phyloP scores from a whole-genome alignment of 2,888 invertebrate genomes.

The Limulus polyphemus region DNA sequence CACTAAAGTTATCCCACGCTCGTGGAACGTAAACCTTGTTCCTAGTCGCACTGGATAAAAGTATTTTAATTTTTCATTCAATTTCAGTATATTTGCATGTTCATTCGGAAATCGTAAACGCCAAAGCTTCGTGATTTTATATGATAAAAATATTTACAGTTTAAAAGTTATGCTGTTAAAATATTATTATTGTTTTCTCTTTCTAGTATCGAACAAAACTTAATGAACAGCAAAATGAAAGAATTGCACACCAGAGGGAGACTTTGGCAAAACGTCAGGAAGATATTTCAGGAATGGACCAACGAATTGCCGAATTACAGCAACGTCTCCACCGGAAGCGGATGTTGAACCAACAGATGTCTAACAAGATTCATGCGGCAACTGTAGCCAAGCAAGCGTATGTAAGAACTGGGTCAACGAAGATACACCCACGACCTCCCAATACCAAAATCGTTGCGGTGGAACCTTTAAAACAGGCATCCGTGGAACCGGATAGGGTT shows the following conservation, averaged over 20 bases:
- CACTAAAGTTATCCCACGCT: too few relatives aligned
- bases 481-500: conserved; percentile 15
- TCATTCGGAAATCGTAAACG: too few relatives aligned
- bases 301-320: conserved; percentile 84
- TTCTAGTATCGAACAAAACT: conserved; percentile 85
- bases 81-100: too few relatives aligned
- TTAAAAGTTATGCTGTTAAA: too few relatives aligned
- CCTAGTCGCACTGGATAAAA: too few relatives aligned
- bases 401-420: neutral
- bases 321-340: conserved; percentile 78
- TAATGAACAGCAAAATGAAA: conserved; percentile 85
- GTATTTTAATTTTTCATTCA: too few relatives aligned
- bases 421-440: conserved; percentile 11
- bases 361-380: conserved; percentile 41
- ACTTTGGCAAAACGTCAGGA: conserved; percentile 77
- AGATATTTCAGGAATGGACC: conserved; percentile 84
- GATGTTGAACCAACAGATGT: conserved; percentile 62
- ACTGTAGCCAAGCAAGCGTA: conserved; percentile 5
- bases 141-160: too few relatives aligned
- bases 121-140: too few relatives aligned
- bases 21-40: neutral
- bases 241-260: conserved; percentile 76
- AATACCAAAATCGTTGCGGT: conserved; percentile 35
- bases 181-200: too few relatives aligned
- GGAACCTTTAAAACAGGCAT: conserved; percentile 36